Percentiles rank a stretch among this genome's conserved stretches.
Conservation (phyloP, 2,113 vertebrate genomes). For the Oreochromis spilurus region DNA sequence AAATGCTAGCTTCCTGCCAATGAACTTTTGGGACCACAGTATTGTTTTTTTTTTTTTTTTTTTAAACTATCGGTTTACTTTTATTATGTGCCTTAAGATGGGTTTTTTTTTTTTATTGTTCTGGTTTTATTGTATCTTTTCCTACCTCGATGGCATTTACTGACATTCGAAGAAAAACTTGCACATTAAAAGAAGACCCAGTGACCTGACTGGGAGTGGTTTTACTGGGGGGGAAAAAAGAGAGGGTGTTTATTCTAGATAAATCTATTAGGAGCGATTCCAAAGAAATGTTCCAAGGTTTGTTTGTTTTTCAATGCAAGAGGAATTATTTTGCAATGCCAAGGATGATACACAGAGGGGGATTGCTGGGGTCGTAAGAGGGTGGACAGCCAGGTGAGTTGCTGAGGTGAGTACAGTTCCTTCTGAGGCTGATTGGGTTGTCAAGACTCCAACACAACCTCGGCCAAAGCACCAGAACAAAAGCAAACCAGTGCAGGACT, state of each 20-base stretch:
- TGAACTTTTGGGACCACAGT: background rate
- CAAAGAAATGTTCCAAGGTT: background rate
- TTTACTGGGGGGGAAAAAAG: background rate
- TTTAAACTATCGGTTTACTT: background rate
- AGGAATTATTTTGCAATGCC: background rate
- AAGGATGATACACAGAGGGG: background rate
- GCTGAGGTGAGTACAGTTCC: background rate
- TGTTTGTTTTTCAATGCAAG: background rate
- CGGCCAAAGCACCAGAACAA: background rate
- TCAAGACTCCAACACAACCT: background rate
- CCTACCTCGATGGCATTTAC: background rate
- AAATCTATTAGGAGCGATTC: background rate
- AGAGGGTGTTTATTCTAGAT: background rate
- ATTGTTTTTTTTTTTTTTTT: background rate
- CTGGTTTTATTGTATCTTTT: background rate
- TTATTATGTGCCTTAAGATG: background rate
- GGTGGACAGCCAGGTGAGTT: background rate
- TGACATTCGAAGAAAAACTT: background rate
- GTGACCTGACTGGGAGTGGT: background rate
- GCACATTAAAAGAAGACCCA: background rate
- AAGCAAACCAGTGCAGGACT: background rate
- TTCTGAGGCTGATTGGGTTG: background rate
- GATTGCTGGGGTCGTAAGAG: background rate
- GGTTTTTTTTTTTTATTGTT: background rate
- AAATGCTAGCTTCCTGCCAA: background rate